Evolutionary conservation across 2,888 invertebrate species (phyloP), one percentile per base, ranked within the genome.

Genomic region (Neoascia interrupta): DNA sequence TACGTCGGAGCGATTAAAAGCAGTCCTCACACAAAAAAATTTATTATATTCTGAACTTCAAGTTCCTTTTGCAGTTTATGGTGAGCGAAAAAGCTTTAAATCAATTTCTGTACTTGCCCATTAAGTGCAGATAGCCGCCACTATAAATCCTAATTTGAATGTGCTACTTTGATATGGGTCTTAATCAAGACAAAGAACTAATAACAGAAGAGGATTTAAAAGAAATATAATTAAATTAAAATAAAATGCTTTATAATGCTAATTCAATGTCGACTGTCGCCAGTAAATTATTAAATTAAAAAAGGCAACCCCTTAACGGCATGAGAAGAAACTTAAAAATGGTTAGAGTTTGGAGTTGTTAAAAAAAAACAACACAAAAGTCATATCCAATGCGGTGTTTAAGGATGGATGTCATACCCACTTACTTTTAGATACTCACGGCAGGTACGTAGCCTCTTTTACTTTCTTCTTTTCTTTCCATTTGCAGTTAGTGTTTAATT

Each of bases 251-350:
- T 73, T 51, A 19, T 73, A 74, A 74, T 74, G 74, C 66, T 68
- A 53, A 66, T 74, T 74, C 66, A 53, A 68, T 74, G 74, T 74
- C 19, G 21, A 37, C 68, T 74, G 74, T 68, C 74, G 31, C 21
- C 58, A 34, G 53, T 68, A 60, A 68, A 68, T 74, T 60, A 74
- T 41, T 60, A 56, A 74, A 68, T 74, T 74, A 74, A 74, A 60
- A 60, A 60, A 49, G 34, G 43, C 39, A 58, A 49, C 31, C 16
- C 21, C n/a, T n/a, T n/a, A n/a, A 37, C 8, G 3, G 19, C 18
- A 18, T n/a, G 26, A 21, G 37, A n/a, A 31, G 11, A 39, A 63
- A 45, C 54, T 53, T 21, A 28, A n/a, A n/a, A 68, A 43, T 21
- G 37, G 23, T 15, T 18, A 11, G 26, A 41, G 28, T 26, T 45